Evolutionary conservation across 2,888 invertebrate species (phyloP).

Genomic region (Pammene aurita): DNA sequence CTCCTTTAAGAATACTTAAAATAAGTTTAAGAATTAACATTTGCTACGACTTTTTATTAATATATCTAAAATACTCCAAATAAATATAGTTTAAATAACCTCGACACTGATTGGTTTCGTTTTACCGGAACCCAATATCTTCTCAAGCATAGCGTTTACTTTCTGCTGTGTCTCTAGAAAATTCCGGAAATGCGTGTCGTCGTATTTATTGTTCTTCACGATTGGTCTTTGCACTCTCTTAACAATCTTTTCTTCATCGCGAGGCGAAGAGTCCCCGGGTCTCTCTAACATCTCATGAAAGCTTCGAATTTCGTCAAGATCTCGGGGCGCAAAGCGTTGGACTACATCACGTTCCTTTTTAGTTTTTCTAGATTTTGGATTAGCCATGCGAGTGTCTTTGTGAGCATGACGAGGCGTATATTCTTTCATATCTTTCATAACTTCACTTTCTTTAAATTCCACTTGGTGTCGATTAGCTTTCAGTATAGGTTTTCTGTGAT

Average conservation of each 20-base stretch:
- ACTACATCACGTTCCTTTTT: conserved; percentile 10
- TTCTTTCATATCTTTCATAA: conserved; percentile 25
- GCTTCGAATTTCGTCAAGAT: conserved; percentile 38
- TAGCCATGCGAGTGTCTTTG: neutral
- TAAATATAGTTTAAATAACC: conserved; percentile 36
- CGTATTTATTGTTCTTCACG: conserved; percentile 50
- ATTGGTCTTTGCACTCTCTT: conserved; percentile 63
- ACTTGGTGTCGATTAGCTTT: neutral
- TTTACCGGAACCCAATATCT: conserved; percentile 60
- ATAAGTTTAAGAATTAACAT: no score
- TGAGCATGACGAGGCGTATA: neutral
- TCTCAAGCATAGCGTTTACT: conserved; percentile 72
- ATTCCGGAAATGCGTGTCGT: conserved; percentile 66
- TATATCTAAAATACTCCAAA: neutral
- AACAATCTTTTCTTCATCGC: conserved; percentile 47
- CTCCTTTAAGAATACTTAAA: no score
- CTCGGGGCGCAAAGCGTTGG: conserved; percentile 13
- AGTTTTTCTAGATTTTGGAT: conserved; percentile 8
- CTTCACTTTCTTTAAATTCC: neutral
- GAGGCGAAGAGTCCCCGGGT: conserved; percentile 39
- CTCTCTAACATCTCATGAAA: conserved; percentile 65
- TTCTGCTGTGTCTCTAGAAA: conserved; percentile 72
- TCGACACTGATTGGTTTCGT: conserved; percentile 63
- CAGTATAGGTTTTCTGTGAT: neutral
- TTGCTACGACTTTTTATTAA: neutral